Evolutionary conservation across 2,888 invertebrate genomes (phyloP).

Genomic region (Crematogaster levior): DNA sequence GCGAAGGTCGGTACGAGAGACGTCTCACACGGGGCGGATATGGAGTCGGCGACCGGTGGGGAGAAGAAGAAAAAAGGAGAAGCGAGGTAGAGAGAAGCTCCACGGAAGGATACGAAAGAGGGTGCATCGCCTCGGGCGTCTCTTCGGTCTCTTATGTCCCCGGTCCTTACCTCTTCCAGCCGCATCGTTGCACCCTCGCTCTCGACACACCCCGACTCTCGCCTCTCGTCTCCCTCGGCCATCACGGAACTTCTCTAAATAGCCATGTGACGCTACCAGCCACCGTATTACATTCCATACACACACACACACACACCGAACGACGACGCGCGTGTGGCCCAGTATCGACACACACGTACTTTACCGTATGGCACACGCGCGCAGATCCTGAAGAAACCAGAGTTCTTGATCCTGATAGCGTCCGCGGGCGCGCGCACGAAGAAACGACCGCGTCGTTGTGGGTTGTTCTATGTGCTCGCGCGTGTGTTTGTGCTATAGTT

Average conservation of each 20-base stretch:
- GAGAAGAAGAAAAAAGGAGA: conserved; percentile 23
- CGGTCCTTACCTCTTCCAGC: conserved; percentile 48
- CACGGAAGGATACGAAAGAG: conserved; percentile 11
- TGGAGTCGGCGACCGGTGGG: conserved; percentile 27
- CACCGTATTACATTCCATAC: conserved; percentile 74
- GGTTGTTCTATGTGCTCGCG: conserved; percentile 23
- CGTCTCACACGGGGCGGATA: conserved; percentile 18
- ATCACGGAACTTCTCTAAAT: conserved; percentile 68
- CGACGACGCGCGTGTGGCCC: background rate
- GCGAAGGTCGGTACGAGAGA: conserved; percentile 21
- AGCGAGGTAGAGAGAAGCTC: conserved; percentile 45
- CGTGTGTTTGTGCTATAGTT: conserved; percentile 20
- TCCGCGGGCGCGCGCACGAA: background rate
- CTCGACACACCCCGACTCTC: conserved; percentile 53
- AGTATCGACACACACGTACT: background rate
- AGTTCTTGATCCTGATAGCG: conserved; percentile 33
- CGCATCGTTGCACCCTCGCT: conserved; percentile 36
- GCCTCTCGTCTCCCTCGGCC: conserved; percentile 1
- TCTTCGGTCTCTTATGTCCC: conserved; percentile 62
- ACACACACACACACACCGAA: conserved; percentile 35
- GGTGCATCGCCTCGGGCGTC: conserved; percentile 71
- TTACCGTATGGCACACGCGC: conserved; percentile 1
- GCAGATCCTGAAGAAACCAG: conserved; percentile 4
- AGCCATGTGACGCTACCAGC: conserved; percentile 77
- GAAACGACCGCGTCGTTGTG: conserved; percentile 8